Evolutionary conservation across 2,797 vertebrate genomes (phyloP), one percentile per base, ranked within the genome.

Genomic region (Sebastes elongatus): DNA sequence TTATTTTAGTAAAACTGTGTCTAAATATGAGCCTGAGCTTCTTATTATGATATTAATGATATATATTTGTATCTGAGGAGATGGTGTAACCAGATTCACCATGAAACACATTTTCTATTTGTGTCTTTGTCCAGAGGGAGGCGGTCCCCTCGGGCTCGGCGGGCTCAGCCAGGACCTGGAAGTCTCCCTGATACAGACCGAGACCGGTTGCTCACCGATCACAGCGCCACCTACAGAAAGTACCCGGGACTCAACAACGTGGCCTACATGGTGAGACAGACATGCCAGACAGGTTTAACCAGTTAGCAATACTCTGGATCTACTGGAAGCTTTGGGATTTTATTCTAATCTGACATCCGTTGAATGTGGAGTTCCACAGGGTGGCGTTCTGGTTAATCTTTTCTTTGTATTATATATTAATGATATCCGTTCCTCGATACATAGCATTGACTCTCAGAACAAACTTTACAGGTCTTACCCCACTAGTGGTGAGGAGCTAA

Each of bases 191-290:
- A 98, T 32, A 97, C 97, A 0, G 97, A 98, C 88, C 90, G 93
- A 83, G 98, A 99, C 89, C 93, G 97, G 4, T 93, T 99, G 64
- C 97, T 99, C 61, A 97, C 96, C 0, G 98, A 99, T 74, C 97
- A 98, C 4, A 97, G 97, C 0, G 97, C 97, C 78, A 98, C 98
- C 1, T 99, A 98, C 94, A 98, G 97, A 90, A 97, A 98, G 78
- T 98, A 97, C 74, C 98, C 98, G 0, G 98, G 98, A 30, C 96
- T 99, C 91, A 98, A 98, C 95, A 99, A 99, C 78, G 97, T 98
- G 18, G 98, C 98, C 59, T 99, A 99, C 88, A 96, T 98, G 90
- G 98, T 99, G 46, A 49, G 46, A 49, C 46, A 49, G 18, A 49
- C 46, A 49, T 42, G 38, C 14, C 14, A 42, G 38, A 49, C 42